A percentile compares a stretch with the other conserved stretches of the same genome.
Conservation (phyloP, 2,888 invertebrate genomes). For the Thecocarcelia acutangulata region DNA sequence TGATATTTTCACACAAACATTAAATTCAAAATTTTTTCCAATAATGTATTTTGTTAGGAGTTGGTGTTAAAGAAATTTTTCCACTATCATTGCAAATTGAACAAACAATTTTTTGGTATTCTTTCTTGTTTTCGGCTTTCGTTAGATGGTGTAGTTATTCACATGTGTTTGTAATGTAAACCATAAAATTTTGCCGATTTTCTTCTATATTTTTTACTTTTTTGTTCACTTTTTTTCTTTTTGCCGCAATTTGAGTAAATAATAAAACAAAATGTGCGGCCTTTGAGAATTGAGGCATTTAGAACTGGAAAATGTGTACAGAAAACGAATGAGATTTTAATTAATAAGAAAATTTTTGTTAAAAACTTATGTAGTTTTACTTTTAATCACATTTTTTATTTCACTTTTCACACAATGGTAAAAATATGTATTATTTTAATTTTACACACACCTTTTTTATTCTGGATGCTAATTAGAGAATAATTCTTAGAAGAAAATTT, state of each 20-base stretch:
- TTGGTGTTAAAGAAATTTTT: too few relatives aligned
- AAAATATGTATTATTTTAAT: slow-evolving; percentile 6
- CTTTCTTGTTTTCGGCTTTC: slow-evolving; percentile 60
- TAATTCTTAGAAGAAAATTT: slow-evolving; percentile 65
- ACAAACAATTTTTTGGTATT: slow-evolving; percentile 34
- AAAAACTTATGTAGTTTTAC: background rate
- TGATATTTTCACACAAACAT: background rate
- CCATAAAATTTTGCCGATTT: slow-evolving; percentile 31
- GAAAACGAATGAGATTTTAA: background rate
- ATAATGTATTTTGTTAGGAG: too few relatives aligned
- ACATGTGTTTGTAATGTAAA: slow-evolving; percentile 45
- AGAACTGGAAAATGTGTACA: slow-evolving; percentile 6
- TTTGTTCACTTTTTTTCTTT: slow-evolving; percentile 4
- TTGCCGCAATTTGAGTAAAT: slow-evolving; percentile 59
- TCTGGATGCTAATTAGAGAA: slow-evolving; percentile 62
- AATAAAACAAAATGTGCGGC: slow-evolving; percentile 46
- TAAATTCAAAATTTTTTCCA: background rate
- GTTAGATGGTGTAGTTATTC: slow-evolving; percentile 21
- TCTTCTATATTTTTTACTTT: slow-evolving; percentile 16
- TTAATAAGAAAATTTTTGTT: background rate
- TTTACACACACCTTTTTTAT: slow-evolving; percentile 65
- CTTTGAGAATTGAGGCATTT: slow-evolving; percentile 30
- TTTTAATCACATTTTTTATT: background rate
- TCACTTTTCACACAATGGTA: slow-evolving; percentile 11
- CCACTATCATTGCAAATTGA: background rate